Evolutionary conservation across 2,797 vertebrate species (phyloP), one percentile per base, ranked within the genome.

Genomic region (Eptatretus atami): DNA sequence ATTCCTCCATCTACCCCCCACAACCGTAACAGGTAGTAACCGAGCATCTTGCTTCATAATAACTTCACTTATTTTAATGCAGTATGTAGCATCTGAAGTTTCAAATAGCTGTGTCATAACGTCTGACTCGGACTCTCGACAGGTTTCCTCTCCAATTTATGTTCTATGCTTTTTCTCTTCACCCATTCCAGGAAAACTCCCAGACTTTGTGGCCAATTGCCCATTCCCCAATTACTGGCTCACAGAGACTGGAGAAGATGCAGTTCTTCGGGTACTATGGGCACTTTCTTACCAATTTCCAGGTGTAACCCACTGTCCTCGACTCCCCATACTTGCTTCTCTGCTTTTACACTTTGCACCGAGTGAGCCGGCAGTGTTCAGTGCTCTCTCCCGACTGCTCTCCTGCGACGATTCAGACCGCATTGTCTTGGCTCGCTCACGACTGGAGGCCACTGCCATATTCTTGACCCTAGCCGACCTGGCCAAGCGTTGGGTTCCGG

Each of bases 391-490:
- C 52, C 73, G 74, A 31, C 79, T 86, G 6, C 73, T 85, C 12
- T 72, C 75, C 66, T 83, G 78, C 75, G 75, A 74, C 0, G 76
- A 82, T 67, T 74, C 77, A 15, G 79, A 44, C 6, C 31, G 31
- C 4, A 44, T 44, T 44, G 31, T 4, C 31, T 44, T 44, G 31
- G 31, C 31, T 44, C 31, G 31, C 31, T 44, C 77, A 64, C 85
- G 83, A 69, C 74, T 85, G 65, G 79, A 78, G 52, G 78, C 80
- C 68, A 74, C 75, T 6, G 79, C 81, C 2, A 83, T 82, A 63
- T 81, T 80, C 67, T 83, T 87, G 81, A 84, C 83, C 63, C 86
- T 87, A 12, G 80, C 82, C 6, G 83, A 86, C 69, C 74, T 87
- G 44, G 82, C 82, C 53, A 85, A 79, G 73, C 81, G 77, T 69